Evolutionary conservation across 2,113 vertebrate species (phyloP), one percentile per base, ranked within the genome.

Genomic region (Callithrix jacchus): DNA sequence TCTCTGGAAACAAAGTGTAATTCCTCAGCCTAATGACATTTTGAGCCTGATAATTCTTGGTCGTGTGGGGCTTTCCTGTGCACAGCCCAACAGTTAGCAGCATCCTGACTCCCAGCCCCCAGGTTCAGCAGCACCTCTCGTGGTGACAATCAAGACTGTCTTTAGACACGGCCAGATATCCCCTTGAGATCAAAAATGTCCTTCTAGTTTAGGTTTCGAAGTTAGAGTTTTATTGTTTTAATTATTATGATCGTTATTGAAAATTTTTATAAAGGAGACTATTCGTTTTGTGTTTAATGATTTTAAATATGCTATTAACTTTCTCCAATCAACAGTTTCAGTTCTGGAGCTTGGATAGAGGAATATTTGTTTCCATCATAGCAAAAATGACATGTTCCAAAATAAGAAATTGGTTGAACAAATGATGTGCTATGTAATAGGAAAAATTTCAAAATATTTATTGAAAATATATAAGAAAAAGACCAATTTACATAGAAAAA

Each of bases 291-390:
- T 73, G n/a, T 20, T 40, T 54, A 66, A 16, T 77, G 88, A 52
- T 81, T 83, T 40, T 42, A 94, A 94, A 87, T 80, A 56, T 5
- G 58, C 10, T 61, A 23, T 47, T 77, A 70, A 89, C 16, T 61
- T 81, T 82, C 25, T 91, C 56, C 77, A 76, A 84, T 85, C n/a
- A 80, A 70, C 11, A 70, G 5, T 93, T 71, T 96, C 30, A 91
- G 23, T 54, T 84, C 87, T n/a, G 54, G 37, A 42, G 40, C 11
- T 92, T 92, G 52, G 73, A 27, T 80, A 64, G 45, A 85, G 42
- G 23, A 87, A 45, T 25, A 40, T n/a, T 76, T 74, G 37, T 25
- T 82, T 87, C 25, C n/a, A 66, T 74, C 42, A 35, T 2, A 73
- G 35, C 9, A 81, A 93, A 89, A 86, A 73, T 68, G 58, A 74